Base-by-base conservation (phyloP, 1,140 invertebrate species). In the Drosophila tristis region DNA sequence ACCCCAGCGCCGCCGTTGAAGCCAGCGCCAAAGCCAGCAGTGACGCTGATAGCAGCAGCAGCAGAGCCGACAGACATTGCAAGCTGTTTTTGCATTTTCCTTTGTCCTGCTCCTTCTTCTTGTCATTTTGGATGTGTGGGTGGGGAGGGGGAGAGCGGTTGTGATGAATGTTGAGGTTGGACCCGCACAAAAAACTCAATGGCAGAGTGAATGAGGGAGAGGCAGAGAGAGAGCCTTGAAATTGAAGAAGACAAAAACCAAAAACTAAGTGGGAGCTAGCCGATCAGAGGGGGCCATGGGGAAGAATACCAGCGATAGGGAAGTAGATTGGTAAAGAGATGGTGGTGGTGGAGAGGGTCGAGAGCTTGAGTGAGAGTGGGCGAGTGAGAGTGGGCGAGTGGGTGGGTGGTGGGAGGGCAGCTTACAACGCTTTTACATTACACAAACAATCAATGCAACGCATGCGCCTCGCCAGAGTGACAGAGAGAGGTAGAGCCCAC, bases 371-470 rank as follows among this genome's bases (percentile, higher is more conserved):
- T 39, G 35, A 13, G 35, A 39, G 11, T 39, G 35, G 35, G 35
- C 13, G 35, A 7, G 8, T 9, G 26, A 13, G 35, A 39, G 11
- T 39, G 35, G 35, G 35, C 13, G 35, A 7, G 8, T 9, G 26
- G 2, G 5, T 7, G 26, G 26, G 31, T 35, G 31, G 31, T 39
- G 51, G 50, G 26, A 51, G 50, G 44, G 50, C 54, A 45, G 78
- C 65, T 87, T 74, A 85, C 78, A 85, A 56, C 57, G 68, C 67
- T 86, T 74, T 78, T 67, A 78, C 78, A 74, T 82, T 78, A 87
- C 81, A 87, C 64, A 87, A 87, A 86, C 82, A 86, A 82, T 78
- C 81, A 82, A 87, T 87, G 84, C 74, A 78, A 57, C 82, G 78
- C 78, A 66, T 49, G 81, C 82, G 80, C 81, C 71, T 42, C 26